Evolutionary conservation across 1,140 invertebrate species (phyloP), one percentile per base, ranked within the genome.

Genomic region (Planococcus citri): DNA sequence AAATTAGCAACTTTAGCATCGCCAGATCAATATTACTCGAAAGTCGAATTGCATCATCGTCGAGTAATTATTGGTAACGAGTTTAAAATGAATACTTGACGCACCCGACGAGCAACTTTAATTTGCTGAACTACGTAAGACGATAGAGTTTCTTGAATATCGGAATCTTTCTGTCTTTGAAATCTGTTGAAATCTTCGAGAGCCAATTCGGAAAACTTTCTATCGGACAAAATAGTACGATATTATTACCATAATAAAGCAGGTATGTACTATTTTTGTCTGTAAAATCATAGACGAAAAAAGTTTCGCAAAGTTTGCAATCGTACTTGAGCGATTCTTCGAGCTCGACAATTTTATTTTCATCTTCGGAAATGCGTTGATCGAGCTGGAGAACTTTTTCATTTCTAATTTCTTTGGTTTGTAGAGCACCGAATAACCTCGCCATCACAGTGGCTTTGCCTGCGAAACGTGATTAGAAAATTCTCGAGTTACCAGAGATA

Each of bases 101-200:
- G n/a, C n/a, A 91, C 89, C 86, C 90, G 91, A 82, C 86, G 87
- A 69, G 88, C 86, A 74, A 88, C 83, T 80, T 91, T 90, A 69
- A 90, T 86, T 79, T 91, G 89, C 73, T 91, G 78, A 68, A 87
- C 82, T 69, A 89, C 87, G 78, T 89, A 91, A 72, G 82, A 83
- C 38, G 85, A 84, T 68, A 91, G 82, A 14, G 88, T 88, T 77
- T 92, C 89, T 75, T 86, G 85, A 8, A 92, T 77, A 78, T 91
- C 89, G 67, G 84, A 81, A 22, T 85, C 84, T 80, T 91, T 91
- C 76, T 91, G 89, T 68, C 83, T 82, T 77, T 91, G 85, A 78
- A 91, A 92, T 76, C 85, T 81, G 74, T 91, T 87, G 73, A 90
- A 86, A 75, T 91, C 89, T 72, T 83, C 78, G 64, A 86, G 76